Evolutionary conservation across 2,797 vertebrate genomes (phyloP), one percentile per base, ranked within the genome.

Genomic region (Aphelocoma californica): DNA sequence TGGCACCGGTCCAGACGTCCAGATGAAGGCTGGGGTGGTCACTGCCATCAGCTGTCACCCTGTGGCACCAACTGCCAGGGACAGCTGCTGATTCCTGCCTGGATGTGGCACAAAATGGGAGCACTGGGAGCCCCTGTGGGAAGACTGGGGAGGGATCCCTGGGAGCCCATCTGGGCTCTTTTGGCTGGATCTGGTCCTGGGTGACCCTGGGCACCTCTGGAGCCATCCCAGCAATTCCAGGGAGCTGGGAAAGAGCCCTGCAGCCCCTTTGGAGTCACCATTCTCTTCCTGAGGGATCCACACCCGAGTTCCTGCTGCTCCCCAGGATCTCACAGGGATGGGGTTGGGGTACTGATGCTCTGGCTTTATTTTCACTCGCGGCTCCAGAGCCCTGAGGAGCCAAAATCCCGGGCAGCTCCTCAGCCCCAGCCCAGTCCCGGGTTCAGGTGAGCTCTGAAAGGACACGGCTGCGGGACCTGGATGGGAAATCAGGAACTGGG

Each of bases 281-380:
- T 32, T n/a, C 34, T 34, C 45, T 25, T 19, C 48, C 29, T 20
- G 67, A 53, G 26, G n/a, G 44, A 40, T 26, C 50, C 36, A 12
- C 2, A 2, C 7, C 15, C 2, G 19, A 12, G 20, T 8, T 54
- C 40, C 42, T 66, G 21, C 70, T 40, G 32, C 25, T 54, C 47
- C 56, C 62, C 32, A 9, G 34, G 50, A 3, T 2, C 29, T 44
- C 26, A 6, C 42, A 21, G 61, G 11, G n/a, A 16, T 0, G 2
- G 12, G 9, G 14, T 18, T 36, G 64, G 48, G 40, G 12, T 19
- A 8, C 34, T 0, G 7, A 17, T n/a, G 28, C 32, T 6, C 12
- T 12, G 1, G 9, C 50, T 72, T 73, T 18, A 24, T 72, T 60
- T 31, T 9, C 56, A 74, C 10, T 24, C 8, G 12, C 4, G 6